These are phyloP conservation scores for Coracopsis vasa DNA, from an alignment of 2,113 vertebrate genomes.

Conservation along the genomic window DNA sequence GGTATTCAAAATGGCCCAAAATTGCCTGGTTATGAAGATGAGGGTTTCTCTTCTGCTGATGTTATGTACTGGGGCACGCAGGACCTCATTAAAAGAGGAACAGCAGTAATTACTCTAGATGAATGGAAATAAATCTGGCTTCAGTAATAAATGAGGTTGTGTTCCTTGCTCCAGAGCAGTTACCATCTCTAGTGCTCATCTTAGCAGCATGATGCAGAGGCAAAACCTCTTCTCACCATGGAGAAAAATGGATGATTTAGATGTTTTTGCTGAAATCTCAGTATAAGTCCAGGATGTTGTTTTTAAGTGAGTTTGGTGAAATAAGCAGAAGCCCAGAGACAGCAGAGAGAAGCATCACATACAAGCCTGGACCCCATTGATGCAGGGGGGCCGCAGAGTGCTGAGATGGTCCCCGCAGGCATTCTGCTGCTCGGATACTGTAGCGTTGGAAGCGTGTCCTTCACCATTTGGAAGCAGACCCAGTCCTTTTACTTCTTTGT, in stretches of 20 bases:
- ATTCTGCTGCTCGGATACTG: not conserved
- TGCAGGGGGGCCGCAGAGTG: not conserved
- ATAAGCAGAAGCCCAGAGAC: not conserved
- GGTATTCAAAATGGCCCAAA: not conserved
- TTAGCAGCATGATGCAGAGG: not conserved
- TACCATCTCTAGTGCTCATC: not conserved
- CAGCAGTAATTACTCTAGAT: not conserved
- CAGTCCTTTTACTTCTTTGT: conserved; percentile 19
- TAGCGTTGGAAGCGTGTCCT: not conserved
- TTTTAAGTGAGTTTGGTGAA: not conserved
- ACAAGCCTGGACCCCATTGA: accelerated
- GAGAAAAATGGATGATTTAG: not conserved
- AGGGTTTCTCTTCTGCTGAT: not conserved
- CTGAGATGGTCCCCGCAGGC: not conserved
- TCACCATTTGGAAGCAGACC: conserved; percentile 20
- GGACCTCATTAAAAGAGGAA: not conserved
- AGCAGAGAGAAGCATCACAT: not conserved
- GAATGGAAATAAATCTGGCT: conserved; percentile 9
- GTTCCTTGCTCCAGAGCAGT: not conserved
- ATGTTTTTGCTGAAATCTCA: not conserved
- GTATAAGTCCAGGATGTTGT: not conserved
- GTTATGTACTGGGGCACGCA: not conserved
- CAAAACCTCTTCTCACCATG: not conserved
- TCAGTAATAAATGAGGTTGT: not conserved
- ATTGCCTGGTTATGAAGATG: not conserved